Percentiles rank a stretch among this genome's conserved stretches.
phyloP scores from a whole-genome alignment of 2,113 vertebrate species.

The Camelus dromedarius region DNA sequence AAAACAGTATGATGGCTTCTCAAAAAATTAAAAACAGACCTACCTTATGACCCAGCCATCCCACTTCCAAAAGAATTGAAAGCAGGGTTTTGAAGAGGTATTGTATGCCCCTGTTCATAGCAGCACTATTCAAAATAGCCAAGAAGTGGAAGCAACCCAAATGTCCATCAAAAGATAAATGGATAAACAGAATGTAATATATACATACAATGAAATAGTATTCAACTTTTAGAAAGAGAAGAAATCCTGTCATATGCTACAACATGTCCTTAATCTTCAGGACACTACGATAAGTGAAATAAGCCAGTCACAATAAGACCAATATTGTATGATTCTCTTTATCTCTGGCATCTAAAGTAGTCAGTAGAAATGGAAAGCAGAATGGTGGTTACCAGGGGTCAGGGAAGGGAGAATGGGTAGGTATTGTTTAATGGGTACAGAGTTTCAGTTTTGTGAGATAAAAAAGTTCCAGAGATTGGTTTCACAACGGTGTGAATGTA shows the following conservation, averaged over 20 bases:
- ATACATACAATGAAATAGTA: not conserved
- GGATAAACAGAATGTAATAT: not conserved
- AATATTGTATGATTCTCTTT: not conserved
- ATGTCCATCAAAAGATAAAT: not conserved
- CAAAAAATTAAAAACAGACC: not conserved
- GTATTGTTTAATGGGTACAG: not conserved
- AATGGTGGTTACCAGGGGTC: not conserved
- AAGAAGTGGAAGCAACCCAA: not conserved
- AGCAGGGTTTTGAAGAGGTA: not conserved
- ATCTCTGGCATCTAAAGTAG: not conserved
- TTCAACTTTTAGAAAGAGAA: not conserved
- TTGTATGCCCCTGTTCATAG: not conserved
- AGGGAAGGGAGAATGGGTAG: not conserved
- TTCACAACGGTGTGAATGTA: not conserved
- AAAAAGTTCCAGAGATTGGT: not conserved
- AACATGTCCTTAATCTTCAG: not conserved
- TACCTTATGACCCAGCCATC: not conserved
- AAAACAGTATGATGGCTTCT: not conserved
- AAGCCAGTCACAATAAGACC: not conserved
- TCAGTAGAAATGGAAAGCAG: not conserved
- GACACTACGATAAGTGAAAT: not conserved
- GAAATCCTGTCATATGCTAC: not conserved
- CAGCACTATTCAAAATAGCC: not conserved
- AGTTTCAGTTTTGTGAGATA: not conserved
- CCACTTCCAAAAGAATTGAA: not conserved